Evolutionary conservation across 2,113 vertebrate species (phyloP), one percentile per base, ranked within the genome.

Genomic region (Zosterops lateralis): DNA sequence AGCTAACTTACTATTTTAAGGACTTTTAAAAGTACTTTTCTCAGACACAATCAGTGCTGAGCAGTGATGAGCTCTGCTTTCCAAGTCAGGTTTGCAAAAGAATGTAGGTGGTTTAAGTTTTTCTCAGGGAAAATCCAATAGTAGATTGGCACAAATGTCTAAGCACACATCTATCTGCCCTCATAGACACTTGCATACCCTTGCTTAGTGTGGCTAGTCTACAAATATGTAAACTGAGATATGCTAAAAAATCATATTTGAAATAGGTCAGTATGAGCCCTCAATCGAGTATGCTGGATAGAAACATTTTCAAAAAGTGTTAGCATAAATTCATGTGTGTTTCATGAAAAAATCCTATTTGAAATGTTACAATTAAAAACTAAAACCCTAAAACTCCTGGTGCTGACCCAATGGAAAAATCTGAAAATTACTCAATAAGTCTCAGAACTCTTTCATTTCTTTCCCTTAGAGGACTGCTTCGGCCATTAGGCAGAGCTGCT

Each of bases 391-490:
- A 62, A 84, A 67, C 17, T 72, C 15, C 68, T n/a, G 66, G 13
- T 51, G 62, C 25, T 66, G 19, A 82, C 65, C 36, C 67, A 48
- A 11, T 64, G 40, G 51, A 77, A 86, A 84, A 72, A 14, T 28
- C 15, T 86, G 70, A 42, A 54, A 86, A 53, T 9, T 60, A 18
- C 89, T 75, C 76, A 48, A 19, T 48, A 93, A 36, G 25, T 87
- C 34, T 70, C 74, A 83, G 65, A 85, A 82, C 53, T 84, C 68
- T 94, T 85, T 90, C 25, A 48, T 67, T 91, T 90, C 84, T 87
- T 82, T 45, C 66, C 67, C 65, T 73, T 85, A 62, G 66, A 78
- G 57, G 47, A 6, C 32, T 53, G 51, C 34, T 74, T 87, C 81
- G 34, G 36, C 32, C 64, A 44, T 88, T 80, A 74, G 58, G 17